These are phyloP conservation scores for Amyelois transitella DNA, from an alignment of 1,140 invertebrate genomes.

Conservation along the genomic window DNA sequence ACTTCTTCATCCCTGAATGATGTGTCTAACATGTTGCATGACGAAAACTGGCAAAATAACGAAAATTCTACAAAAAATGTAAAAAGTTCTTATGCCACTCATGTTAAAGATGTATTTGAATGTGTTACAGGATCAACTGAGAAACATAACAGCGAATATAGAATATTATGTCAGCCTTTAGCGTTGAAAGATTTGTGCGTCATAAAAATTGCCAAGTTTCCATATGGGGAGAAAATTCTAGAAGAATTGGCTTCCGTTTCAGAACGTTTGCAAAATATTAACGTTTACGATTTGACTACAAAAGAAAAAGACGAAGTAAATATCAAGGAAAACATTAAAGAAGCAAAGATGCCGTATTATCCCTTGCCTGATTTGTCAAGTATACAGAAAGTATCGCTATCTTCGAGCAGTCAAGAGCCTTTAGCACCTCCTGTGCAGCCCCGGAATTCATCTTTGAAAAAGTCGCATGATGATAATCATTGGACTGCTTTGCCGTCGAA, in stretches of 20 bases:
- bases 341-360: constrained; percentile 31
- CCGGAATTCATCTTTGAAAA: constrained; percentile 58
- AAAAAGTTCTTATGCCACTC: constrained; percentile 27
- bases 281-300: constrained; percentile 15
- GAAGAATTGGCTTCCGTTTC: constrained; percentile 79
- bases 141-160: constrained; percentile 16
- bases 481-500: constrained; percentile 77
- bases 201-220: constrained; percentile 77
- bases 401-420: constrained; percentile 18
- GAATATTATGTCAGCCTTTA: constrained; percentile 25
- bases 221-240: constrained; percentile 78
- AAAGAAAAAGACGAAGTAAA: constrained; percentile 7
- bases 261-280: constrained; percentile 74
- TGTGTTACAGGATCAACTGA: constrained; percentile 28
- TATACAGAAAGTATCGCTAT: constrained; percentile 30
- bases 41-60: constrained; percentile 27
- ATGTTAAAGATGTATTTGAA: constrained; percentile 63
- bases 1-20: constrained; percentile 68
- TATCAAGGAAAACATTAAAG: constrained; percentile 7
- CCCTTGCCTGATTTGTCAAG: constrained; percentile 30
- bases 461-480: constrained; percentile 52
- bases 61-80: constrained; percentile 16
- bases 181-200: constrained; percentile 76
- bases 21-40: constrained; percentile 58
- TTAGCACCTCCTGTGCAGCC: constrained; percentile 57